These are phyloP conservation scores for Pteropus rufus DNA, from an alignment of 2,797 vertebrate genomes.

Conservation along the genomic window DNA sequence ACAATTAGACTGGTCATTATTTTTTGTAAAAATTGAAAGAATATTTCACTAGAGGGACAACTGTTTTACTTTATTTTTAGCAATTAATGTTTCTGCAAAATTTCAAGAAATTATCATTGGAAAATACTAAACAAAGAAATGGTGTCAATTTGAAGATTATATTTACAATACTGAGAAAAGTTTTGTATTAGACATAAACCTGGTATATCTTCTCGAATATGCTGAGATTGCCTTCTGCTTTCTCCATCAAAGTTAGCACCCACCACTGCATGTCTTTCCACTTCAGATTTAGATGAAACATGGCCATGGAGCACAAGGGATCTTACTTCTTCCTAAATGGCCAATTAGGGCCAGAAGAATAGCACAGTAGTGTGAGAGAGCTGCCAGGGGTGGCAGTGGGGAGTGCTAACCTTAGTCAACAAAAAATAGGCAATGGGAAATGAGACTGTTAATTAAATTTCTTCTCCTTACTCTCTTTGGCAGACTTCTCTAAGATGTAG, in stretches of 20 bases:
- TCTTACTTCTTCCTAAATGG: neutral
- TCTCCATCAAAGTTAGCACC: neutral
- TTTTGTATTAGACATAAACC: neutral
- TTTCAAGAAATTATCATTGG: neutral
- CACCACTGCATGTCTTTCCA: neutral
- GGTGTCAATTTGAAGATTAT: neutral
- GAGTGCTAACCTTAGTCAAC: neutral
- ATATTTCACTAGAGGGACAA: neutral
- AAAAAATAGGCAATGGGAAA: neutral
- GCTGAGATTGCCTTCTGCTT: neutral
- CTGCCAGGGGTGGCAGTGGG: neutral
- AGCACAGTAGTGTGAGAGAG: neutral
- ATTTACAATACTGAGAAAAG: neutral
- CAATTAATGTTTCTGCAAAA: neutral
- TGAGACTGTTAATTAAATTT: neutral
- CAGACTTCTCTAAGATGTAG: neutral
- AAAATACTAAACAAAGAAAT: neutral
- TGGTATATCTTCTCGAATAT: neutral
- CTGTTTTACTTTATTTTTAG: neutral
- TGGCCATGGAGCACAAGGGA: rapidly evolving
- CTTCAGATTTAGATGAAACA: neutral
- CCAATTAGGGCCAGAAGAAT: neutral
- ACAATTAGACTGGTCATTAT: neutral
- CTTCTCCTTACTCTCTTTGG: neutral
- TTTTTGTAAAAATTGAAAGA: neutral